Percentiles rank a stretch among this genome's conserved stretches.
Evolutionary conservation across 64 coral and sea anemone genomes (phyloP).

Genomic region (Actinia equina): DNA sequence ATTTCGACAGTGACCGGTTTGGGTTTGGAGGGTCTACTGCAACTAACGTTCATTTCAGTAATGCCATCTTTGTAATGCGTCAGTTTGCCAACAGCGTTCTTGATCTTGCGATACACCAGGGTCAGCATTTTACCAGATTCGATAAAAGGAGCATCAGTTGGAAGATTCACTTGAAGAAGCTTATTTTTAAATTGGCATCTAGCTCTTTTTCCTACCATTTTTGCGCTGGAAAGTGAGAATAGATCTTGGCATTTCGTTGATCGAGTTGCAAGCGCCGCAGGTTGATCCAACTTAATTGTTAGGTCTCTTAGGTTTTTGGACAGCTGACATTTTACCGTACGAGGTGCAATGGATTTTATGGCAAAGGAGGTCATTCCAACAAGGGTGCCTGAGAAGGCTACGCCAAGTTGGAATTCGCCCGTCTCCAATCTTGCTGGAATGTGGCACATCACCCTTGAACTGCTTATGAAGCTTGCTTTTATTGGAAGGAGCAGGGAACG

Average conservation of each 20-base stretch:
- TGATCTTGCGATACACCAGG: background rate
- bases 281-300: background rate
- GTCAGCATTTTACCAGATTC: background rate
- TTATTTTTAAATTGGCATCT: background rate
- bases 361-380: background rate
- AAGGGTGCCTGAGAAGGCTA: background rate
- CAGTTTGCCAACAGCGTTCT: background rate
- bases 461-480: background rate
- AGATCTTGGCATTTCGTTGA: background rate
- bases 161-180: background rate
- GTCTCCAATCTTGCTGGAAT: background rate
- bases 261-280: background rate
- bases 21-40: background rate
- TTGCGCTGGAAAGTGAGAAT: background rate
- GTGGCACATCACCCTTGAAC: background rate
- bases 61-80: background rate
- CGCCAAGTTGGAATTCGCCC: background rate
- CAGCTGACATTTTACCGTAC: background rate
- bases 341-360: background rate
- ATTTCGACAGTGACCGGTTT: background rate
- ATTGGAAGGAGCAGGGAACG: background rate
- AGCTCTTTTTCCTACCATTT: background rate
- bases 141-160: background rate
- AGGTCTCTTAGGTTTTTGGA: background rate
- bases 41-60: background rate